phyloP scores from a whole-genome alignment of 2,888 invertebrate species.

The Bombyx huttoni region DNA sequence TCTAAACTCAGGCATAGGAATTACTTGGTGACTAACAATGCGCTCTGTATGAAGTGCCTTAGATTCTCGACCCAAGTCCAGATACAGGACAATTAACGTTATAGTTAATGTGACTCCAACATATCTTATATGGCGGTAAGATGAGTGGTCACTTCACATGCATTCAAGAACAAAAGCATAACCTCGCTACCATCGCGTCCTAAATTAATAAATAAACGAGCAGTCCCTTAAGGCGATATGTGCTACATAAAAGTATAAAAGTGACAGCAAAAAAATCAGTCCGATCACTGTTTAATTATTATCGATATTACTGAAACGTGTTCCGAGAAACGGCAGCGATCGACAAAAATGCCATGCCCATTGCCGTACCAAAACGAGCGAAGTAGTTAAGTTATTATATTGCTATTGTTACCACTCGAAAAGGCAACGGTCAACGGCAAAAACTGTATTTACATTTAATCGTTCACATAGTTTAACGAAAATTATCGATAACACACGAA shows the following conservation, averaged over 20 bases:
- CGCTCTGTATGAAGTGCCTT: too few species aligned
- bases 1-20: too few species aligned
- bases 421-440: slow-evolving; percentile 14
- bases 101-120: too few species aligned
- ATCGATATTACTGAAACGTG: neutral
- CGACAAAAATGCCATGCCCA: slow-evolving; percentile 43
- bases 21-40: too few species aligned
- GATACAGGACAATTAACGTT: too few species aligned
- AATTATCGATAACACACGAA: neutral
- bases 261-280: neutral
- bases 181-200: too few species aligned
- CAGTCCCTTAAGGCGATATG: neutral
- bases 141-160: too few species aligned
- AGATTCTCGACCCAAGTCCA: too few species aligned
- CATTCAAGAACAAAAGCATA: too few species aligned
- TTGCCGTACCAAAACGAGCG: slow-evolving; percentile 25
- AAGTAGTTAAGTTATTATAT: slow-evolving; percentile 59
- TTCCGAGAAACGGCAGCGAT: slow-evolving; percentile 31
- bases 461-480: neutral
- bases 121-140: too few species aligned
- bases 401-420: slow-evolving; percentile 34
- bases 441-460: slow-evolving; percentile 8
- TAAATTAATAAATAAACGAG: too few species aligned
- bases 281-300: slow-evolving; percentile 1
- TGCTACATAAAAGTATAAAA: neutral